Percentiles rank a stretch among this genome's conserved stretches.
phyloP scores from a whole-genome alignment of 2,888 invertebrate genomes.

The Therioaphis trifolii region DNA sequence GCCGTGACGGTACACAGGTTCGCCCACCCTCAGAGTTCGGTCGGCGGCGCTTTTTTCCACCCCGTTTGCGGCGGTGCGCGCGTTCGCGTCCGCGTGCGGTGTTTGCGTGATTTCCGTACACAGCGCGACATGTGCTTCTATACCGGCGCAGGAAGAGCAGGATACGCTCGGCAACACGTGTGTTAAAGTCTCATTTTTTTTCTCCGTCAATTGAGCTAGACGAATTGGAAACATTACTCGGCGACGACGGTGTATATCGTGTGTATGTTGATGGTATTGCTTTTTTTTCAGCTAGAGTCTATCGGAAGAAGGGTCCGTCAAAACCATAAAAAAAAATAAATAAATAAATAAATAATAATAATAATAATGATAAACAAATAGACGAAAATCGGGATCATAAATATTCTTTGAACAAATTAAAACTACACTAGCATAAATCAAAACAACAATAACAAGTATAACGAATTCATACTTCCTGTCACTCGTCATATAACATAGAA shows the following conservation, averaged over 20 bases:
- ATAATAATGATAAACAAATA: too few relatives aligned
- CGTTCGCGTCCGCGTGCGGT: slow-evolving; percentile 7
- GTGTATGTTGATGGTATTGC: neutral
- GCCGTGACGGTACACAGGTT: slow-evolving; percentile 29
- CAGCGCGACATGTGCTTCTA: neutral
- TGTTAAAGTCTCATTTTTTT: neutral
- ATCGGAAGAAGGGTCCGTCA: neutral
- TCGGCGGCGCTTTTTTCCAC: slow-evolving; percentile 33
- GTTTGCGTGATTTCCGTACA: slow-evolving; percentile 33
- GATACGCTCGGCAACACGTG: slow-evolving; percentile 24
- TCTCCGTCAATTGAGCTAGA: slow-evolving; percentile 16
- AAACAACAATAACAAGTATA: neutral
- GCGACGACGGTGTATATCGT: neutral
- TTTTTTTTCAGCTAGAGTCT: too few relatives aligned
- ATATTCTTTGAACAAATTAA: neutral
- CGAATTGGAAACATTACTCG: slow-evolving; percentile 20
- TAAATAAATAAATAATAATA: neutral
- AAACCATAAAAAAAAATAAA: too few relatives aligned
- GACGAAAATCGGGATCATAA: slow-evolving; percentile 14
- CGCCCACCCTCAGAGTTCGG: neutral
- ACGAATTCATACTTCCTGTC: slow-evolving; percentile 31
- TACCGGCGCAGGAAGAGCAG: neutral
- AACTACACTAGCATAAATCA: slow-evolving; percentile 12
- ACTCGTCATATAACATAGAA: neutral
- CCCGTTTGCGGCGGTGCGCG: slow-evolving; percentile 41